These are phyloP conservation scores for Chinchilla lanigera DNA, from an alignment of 2,113 vertebrate genomes.

Conservation along the genomic window DNA sequence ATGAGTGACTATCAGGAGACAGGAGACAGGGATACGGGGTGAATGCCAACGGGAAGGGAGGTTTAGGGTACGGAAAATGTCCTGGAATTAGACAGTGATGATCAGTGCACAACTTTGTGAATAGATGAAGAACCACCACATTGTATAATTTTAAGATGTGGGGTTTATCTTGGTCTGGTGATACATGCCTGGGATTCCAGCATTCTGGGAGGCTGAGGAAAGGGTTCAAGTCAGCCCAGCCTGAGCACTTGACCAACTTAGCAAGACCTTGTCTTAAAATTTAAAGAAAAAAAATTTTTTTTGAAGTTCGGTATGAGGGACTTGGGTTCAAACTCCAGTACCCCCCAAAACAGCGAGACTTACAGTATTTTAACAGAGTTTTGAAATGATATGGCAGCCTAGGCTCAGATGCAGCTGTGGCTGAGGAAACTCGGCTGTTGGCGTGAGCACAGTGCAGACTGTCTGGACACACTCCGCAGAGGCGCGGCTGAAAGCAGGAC, in stretches of 20 bases:
- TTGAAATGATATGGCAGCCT: neutral
- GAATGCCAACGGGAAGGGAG: neutral
- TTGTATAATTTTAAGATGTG: neutral
- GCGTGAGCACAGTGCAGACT: neutral
- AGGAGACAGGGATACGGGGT: no score
- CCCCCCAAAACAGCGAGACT: neutral
- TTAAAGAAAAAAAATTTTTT: neutral
- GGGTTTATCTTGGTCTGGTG: neutral
- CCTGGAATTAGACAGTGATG: neutral
- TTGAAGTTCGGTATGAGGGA: neutral
- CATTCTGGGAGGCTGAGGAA: neutral
- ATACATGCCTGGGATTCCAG: no score
- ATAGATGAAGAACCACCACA: neutral
- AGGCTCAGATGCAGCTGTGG: neutral
- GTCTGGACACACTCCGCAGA: neutral
- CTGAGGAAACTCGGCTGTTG: neutral
- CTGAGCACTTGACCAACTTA: neutral
- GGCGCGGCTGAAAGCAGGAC: no score
- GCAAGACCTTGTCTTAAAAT: neutral
- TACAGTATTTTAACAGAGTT: neutral
- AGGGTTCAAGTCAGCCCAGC: neutral
- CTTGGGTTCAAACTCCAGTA: neutral
- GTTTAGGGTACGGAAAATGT: neutral
- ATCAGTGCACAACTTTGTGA: neutral
- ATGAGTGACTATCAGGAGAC: neutral